These are phyloP conservation scores for Microplitis manilae DNA, from an alignment of 2,888 invertebrate species.

Conservation along the genomic window DNA sequence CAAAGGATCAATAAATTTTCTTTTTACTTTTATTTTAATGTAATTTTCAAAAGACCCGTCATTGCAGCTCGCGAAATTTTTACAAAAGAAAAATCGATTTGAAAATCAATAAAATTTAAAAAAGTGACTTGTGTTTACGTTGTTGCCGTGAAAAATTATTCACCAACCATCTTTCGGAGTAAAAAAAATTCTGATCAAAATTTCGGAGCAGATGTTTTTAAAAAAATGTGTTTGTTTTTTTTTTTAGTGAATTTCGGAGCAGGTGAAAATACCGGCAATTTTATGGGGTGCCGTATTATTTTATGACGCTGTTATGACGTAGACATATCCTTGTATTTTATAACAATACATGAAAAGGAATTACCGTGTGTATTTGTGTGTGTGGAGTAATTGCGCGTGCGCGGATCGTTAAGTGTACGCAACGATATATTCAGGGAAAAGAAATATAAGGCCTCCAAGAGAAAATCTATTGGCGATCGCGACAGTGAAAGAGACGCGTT, in stretches of 20 bases:
- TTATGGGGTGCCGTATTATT: background rate
- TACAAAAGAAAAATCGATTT: no score
- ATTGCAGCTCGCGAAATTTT: no score
- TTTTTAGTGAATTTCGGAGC: background rate
- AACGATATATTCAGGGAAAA: constrained; percentile 13
- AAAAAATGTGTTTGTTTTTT: background rate
- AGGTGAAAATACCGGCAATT: constrained; percentile 22
- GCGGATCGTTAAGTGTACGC: constrained; percentile 51
- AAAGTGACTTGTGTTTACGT: no score
- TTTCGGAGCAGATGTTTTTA: background rate
- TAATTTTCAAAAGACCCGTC: no score
- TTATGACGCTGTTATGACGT: background rate
- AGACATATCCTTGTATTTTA: background rate
- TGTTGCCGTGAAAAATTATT: no score
- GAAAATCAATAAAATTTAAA: no score
- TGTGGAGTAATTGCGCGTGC: constrained; percentile 37
- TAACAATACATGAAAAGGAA: background rate
- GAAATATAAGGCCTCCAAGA: background rate
- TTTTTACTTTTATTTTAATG: no score
- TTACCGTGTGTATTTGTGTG: background rate
- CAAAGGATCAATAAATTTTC: no score
- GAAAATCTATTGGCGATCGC: background rate
- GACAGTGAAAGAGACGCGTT: background rate
- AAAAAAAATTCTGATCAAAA: no score
- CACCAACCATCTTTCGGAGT: no score